Conservation (phyloP, 2,888 invertebrate genomes). For the Dendrolimus pini region DNA sequence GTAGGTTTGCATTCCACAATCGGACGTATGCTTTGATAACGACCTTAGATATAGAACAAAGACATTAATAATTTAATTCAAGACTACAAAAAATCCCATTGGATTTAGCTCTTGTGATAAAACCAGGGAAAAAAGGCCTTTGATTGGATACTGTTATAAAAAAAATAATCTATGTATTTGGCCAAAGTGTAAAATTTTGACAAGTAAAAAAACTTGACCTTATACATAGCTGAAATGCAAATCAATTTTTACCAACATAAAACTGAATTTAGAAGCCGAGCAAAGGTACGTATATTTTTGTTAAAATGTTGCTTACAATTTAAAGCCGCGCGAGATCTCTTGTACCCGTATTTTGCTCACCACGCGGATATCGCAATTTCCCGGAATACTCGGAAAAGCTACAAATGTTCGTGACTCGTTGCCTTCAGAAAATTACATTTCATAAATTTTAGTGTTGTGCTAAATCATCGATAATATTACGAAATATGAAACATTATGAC, state of each 20-base stretch:
- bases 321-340: constrained; percentile 50
- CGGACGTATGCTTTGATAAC: too few relatives aligned
- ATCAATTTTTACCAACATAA: background rate
- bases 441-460: constrained; percentile 60
- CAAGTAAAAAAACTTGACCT: too few relatives aligned
- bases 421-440: constrained; percentile 74
- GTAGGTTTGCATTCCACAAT: too few relatives aligned
- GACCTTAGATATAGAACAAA: too few relatives aligned
- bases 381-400: constrained; percentile 71
- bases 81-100: too few relatives aligned
- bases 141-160: too few relatives aligned
- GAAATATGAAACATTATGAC: constrained; percentile 4
- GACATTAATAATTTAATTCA: too few relatives aligned
- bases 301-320: constrained; percentile 41
- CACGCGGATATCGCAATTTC: constrained; percentile 67
- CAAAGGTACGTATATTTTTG: background rate
- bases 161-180: too few relatives aligned
- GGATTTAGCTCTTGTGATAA: too few relatives aligned
- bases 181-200: too few relatives aligned
- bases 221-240: too few relatives aligned
- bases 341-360: constrained; percentile 43
- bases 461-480: constrained; percentile 19
- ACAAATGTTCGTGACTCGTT: constrained; percentile 70
- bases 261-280: background rate
- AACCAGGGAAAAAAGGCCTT: too few relatives aligned